Evolutionary conservation across 2,113 vertebrate genomes (phyloP), one percentile per base, ranked within the genome.

Genomic region (Turdus rufiventris): DNA sequence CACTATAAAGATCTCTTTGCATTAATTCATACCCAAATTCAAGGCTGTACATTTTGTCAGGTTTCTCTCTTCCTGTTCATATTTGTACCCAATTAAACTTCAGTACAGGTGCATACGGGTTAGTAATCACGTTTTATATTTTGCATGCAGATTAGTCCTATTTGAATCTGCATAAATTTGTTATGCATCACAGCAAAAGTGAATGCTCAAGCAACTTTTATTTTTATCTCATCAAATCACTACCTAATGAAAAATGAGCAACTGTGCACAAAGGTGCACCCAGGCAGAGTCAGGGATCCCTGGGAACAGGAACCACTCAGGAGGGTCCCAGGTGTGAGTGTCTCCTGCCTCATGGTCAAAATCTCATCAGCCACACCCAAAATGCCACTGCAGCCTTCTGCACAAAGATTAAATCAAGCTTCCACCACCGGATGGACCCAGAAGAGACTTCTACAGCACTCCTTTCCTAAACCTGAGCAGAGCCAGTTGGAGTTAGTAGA

Each of bases 221-320:
- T 98, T 98, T 98, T 98, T 98, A 97, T 97, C 97, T 98, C 97
- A 98, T 98, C 98, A 98, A 98, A 98, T 97, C 96, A 97, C 83
- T 92, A 90, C 94, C 94, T 97, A 98, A 98, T 97, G 96, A 97
- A 97, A 97, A 97, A 93, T 9, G 77, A 97, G 92, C 96, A 95
- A 95, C 91, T 76, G 92, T 84, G 97, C 97, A 97, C 90, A 97
- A 93, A 96, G 95, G 94, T 84, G 67, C 86, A 82, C 42, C 76
- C 6, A 20, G 80, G 81, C 88, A 92, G 65, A 62, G 94, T 94
- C 68, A 50, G 38, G 10, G 88, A 96, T 34, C 67, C 24, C 58
- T 75, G 76, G 73, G 73, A 77, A 65, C 36, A 54, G 54, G 63
- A 84, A 51, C 51, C 63, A 62, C 77, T 74, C 76, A 21, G 57